Conservation (phyloP, 2,888 invertebrate species). For the Andrena trimmerana region DNA sequence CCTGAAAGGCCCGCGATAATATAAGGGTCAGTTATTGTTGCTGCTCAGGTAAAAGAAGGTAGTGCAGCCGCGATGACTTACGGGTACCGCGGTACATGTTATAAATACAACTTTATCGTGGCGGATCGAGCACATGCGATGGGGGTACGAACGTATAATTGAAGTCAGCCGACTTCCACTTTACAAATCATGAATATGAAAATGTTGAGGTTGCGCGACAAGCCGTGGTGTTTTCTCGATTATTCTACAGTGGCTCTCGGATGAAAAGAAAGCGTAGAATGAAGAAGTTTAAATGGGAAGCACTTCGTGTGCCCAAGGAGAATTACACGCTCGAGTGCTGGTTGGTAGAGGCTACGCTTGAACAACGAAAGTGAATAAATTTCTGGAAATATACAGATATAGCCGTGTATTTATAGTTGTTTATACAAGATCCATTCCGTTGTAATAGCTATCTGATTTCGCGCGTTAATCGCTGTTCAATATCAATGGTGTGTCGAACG, state of each 20-base stretch:
- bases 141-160: background rate
- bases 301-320: background rate
- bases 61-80: background rate
- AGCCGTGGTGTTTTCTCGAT: background rate
- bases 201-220: background rate
- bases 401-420: conserved; percentile 43
- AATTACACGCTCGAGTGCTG: background rate
- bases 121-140: background rate
- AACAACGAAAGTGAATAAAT: background rate
- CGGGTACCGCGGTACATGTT: background rate
- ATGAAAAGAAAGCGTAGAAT: background rate
- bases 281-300: background rate
- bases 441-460: conserved; percentile 26
- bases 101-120: background rate
- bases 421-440: conserved; percentile 49
- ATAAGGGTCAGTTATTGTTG: conserved; percentile 33
- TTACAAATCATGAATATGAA: background rate
- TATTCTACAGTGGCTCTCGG: background rate
- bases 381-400: conserved; percentile 25
- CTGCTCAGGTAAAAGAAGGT: conserved; percentile 13
- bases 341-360: background rate
- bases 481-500: conserved; percentile 21
- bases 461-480: conserved; percentile 18
- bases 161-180: background rate
- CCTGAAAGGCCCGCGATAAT: background rate